Percentiles rank a stretch among this genome's conserved stretches.
Evolutionary conservation across 2,113 vertebrate species (phyloP).

Genomic region (Alectura lathami): DNA sequence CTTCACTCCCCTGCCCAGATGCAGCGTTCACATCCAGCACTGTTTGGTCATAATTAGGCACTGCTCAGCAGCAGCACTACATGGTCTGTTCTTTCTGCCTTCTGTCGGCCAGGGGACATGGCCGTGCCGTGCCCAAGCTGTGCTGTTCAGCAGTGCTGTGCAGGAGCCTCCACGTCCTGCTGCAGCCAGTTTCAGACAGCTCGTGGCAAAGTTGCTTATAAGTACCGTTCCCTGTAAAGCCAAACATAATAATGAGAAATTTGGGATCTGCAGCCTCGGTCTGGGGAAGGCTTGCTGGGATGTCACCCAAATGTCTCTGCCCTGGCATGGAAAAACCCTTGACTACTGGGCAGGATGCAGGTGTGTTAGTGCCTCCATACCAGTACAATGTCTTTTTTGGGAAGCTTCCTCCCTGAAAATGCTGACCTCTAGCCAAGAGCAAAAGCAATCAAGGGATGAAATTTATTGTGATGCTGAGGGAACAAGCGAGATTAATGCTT

Average conservation of each 20-base stretch:
- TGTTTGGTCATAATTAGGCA: not conserved
- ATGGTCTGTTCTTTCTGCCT: not conserved
- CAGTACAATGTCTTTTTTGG: not conserved
- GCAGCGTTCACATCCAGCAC: not conserved
- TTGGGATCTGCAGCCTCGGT: not conserved
- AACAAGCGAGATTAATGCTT: slow-evolving; percentile 12
- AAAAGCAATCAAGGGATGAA: slow-evolving; percentile 34
- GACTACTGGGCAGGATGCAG: not conserved
- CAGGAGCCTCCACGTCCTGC: rapidly evolving
- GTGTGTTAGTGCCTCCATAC: rapidly evolving
- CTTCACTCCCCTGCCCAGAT: rapidly evolving
- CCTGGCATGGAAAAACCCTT: not conserved
- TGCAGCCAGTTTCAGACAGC: not conserved
- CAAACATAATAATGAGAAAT: not conserved
- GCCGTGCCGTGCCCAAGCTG: rapidly evolving
- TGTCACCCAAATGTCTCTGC: not conserved
- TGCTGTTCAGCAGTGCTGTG: not conserved
- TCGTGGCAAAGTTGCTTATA: not conserved
- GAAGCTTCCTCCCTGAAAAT: not conserved
- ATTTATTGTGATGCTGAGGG: slow-evolving; percentile 27
- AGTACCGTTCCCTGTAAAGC: not conserved
- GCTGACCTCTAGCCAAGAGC: slow-evolving; percentile 21
- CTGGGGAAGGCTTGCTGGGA: not conserved
- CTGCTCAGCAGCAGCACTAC: not conserved
- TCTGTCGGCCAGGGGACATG: not conserved